Percentiles rank a stretch among this genome's conserved stretches.
Conservation (phyloP, 2,797 vertebrate species). For the Trematomus bernacchii region DNA sequence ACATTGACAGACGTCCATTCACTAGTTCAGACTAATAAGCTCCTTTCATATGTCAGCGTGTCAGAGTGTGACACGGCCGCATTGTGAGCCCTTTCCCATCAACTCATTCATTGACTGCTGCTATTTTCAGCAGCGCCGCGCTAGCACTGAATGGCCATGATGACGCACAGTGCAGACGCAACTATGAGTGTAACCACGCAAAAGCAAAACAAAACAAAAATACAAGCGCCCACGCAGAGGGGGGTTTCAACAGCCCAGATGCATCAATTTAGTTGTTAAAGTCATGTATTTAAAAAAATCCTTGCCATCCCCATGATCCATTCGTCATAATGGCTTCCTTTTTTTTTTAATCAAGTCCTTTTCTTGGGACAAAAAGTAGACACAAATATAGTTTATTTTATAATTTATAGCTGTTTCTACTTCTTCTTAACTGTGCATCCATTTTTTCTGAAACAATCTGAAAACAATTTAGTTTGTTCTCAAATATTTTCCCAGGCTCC, state of each 20-base stretch:
- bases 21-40: slow-evolving; percentile 75
- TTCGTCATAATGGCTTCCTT: no score
- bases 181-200: slow-evolving; percentile 22
- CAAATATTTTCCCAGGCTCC: slow-evolving; percentile 9
- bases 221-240: neutral
- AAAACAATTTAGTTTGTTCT: neutral
- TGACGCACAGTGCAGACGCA: slow-evolving; percentile 65
- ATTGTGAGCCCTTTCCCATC: slow-evolving; percentile 72
- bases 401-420: no score
- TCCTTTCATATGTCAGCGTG: slow-evolving; percentile 70
- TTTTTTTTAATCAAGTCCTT: no score
- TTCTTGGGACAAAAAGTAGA: no score
- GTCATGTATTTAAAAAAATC: neutral
- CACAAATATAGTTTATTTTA: no score
- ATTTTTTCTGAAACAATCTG: neutral
- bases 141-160: slow-evolving; percentile 57
- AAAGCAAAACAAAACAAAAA: slow-evolving; percentile 11
- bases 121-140: slow-evolving; percentile 62
- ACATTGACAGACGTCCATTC: slow-evolving; percentile 73
- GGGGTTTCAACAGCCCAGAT: slow-evolving; percentile 5
- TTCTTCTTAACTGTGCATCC: neutral
- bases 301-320: no score
- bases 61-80: slow-evolving; percentile 60
- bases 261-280: slow-evolving; percentile 17
- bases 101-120: slow-evolving; percentile 57